Conservation (phyloP, 2,797 vertebrate genomes). For the Rhincodon typus region DNA sequence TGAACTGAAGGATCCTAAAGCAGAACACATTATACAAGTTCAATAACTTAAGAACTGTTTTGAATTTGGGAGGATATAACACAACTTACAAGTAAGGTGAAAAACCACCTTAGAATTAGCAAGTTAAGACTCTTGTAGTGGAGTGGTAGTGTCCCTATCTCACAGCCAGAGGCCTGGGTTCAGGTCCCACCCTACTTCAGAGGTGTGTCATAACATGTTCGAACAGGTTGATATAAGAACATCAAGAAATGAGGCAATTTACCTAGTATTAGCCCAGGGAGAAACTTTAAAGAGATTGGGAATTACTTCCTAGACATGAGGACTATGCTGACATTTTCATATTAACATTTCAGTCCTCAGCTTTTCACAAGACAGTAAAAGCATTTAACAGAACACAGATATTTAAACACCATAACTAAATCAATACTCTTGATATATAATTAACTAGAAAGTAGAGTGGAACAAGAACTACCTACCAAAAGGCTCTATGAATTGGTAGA, state of each 20-base stretch:
- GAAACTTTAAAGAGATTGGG: not conserved
- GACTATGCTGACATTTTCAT: not conserved
- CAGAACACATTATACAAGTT: not conserved
- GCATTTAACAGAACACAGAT: not conserved
- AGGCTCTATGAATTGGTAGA: conserved; percentile 95
- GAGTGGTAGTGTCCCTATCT: too few relatives aligned
- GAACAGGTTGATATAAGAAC: too few relatives aligned
- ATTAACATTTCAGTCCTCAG: too few relatives aligned
- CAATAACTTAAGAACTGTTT: not conserved
- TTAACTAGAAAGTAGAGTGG: not conserved
- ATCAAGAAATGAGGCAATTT: too few relatives aligned
- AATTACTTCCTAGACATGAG: not conserved
- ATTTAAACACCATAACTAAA: not conserved
- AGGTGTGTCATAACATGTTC: too few relatives aligned
- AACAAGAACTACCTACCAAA: conserved; percentile 71
- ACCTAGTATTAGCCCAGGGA: not conserved
- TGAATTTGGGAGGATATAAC: not conserved
- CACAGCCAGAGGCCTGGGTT: too few relatives aligned
- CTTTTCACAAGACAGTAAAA: not conserved
- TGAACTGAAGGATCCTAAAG: not conserved
- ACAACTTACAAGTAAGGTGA: not conserved
- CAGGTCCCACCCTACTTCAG: too few relatives aligned
- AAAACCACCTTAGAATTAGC: not conserved
- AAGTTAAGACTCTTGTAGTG: too few relatives aligned
- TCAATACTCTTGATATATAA: not conserved